Conservation (phyloP, 2,888 invertebrate genomes). For the Eudemis profundana region DNA sequence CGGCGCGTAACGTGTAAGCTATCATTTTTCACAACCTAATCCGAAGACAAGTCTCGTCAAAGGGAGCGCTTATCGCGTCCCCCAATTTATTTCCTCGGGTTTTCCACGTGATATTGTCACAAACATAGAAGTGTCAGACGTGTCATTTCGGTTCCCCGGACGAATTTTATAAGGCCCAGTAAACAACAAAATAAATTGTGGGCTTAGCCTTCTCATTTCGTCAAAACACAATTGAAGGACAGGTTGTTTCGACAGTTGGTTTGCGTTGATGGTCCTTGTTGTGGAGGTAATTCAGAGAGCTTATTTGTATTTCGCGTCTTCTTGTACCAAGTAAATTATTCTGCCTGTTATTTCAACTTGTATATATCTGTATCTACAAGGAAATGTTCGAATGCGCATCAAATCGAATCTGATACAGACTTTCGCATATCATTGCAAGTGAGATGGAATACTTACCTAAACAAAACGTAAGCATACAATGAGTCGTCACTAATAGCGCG, state of each 20-base stretch:
- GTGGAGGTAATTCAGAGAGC: not conserved
- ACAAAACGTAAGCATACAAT: slow-evolving; percentile 51
- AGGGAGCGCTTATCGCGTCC: slow-evolving; percentile 81
- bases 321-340: not conserved
- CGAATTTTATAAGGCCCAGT: slow-evolving; percentile 49
- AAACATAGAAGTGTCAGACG: slow-evolving; percentile 51
- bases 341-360: not conserved
- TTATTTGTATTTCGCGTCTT: slow-evolving; percentile 14
- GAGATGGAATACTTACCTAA: not conserved
- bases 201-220: slow-evolving; percentile 37
- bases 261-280: slow-evolving; percentile 11
- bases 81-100: slow-evolving; percentile 81
- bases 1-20: slow-evolving; percentile 63
- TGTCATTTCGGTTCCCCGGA: slow-evolving; percentile 53
- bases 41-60: slow-evolving; percentile 81
- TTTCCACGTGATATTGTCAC: slow-evolving; percentile 74
- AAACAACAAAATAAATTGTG: slow-evolving; percentile 47
- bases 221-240: slow-evolving; percentile 27
- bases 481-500: slow-evolving; percentile 63
- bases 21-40: slow-evolving; percentile 84
- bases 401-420: slow-evolving; percentile 13
- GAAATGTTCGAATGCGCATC: slow-evolving; percentile 4
- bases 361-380: not conserved
- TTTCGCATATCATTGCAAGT: slow-evolving; percentile 2
- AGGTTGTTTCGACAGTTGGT: slow-evolving; percentile 31